A percentile compares a stretch with the other conserved stretches of the same genome.
phyloP scores from a whole-genome alignment of 2,113 vertebrate species.

The Prionailurus viverrinus region DNA sequence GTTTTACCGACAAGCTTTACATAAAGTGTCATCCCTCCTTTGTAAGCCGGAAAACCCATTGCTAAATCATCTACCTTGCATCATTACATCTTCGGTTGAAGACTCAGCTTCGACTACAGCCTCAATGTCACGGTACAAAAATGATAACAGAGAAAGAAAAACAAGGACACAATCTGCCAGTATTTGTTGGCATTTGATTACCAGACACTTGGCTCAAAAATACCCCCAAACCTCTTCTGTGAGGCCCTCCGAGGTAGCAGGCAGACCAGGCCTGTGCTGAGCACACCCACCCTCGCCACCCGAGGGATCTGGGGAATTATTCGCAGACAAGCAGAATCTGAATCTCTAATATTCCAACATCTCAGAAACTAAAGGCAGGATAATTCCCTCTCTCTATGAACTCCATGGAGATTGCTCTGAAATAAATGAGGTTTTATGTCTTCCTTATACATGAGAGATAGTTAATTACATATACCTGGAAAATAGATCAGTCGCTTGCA shows the following conservation, averaged over 20 bases:
- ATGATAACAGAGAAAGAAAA: not conserved
- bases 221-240: fast-evolving
- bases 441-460: not conserved
- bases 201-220: not conserved
- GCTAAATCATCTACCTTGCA: not conserved
- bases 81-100: not conserved
- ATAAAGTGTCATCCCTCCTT: not conserved
- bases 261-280: fast-evolving
- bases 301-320: not conserved
- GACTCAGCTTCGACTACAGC: not conserved
- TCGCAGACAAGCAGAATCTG: not conserved
- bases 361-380: not conserved
- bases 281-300: not conserved
- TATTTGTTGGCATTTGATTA: not conserved
- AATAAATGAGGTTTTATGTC: slow-evolving; percentile 28
- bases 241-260: fast-evolving
- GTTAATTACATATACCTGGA: not conserved
- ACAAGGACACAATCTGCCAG: not conserved
- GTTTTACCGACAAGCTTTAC: not conserved
- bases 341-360: not conserved
- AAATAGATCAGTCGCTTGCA: not conserved
- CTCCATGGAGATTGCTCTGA: not conserved
- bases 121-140: not conserved
- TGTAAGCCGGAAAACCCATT: not conserved
- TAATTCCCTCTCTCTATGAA: not conserved